Evolutionary conservation across 2,888 invertebrate species (phyloP).

Genomic region (Hesperia comma): DNA sequence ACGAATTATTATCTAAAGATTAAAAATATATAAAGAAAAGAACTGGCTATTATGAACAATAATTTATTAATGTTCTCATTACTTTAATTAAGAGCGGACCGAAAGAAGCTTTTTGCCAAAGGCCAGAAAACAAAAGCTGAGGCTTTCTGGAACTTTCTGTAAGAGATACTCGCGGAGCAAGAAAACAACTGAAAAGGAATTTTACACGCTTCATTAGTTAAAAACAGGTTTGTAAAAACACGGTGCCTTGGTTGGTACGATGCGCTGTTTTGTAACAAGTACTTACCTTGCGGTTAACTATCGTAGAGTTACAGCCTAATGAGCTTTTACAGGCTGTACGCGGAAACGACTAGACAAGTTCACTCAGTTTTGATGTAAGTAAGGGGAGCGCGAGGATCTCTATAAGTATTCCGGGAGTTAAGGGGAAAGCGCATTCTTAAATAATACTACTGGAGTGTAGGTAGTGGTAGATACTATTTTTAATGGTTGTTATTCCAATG

Average conservation of each 20-base stretch:
- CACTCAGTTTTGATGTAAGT: too few species aligned
- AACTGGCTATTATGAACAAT: constrained; percentile 14
- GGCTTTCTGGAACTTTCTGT: constrained; percentile 25
- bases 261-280: background rate
- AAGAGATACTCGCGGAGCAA: constrained; percentile 9
- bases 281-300: too few species aligned
- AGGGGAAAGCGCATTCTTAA: too few species aligned
- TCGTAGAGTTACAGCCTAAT: too few species aligned
- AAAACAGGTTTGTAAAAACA: background rate
- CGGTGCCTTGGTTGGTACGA: background rate
- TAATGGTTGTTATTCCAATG: too few species aligned
- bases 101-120: constrained; percentile 26
- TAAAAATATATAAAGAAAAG: constrained; percentile 15
- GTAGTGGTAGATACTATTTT: too few species aligned
- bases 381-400: too few species aligned
- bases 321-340: too few species aligned
- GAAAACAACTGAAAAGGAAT: constrained; percentile 12
- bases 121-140: constrained; percentile 27
- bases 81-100: constrained; percentile 25
- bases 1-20: constrained; percentile 7
- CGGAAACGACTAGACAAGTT: too few species aligned
- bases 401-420: too few species aligned
- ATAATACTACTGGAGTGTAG: too few species aligned
- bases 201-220: constrained; percentile 11
- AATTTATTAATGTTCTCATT: constrained; percentile 21